These are phyloP conservation scores for Acromyrmex echinatior DNA, from an alignment of 1,140 invertebrate species.

Conservation along the genomic window DNA sequence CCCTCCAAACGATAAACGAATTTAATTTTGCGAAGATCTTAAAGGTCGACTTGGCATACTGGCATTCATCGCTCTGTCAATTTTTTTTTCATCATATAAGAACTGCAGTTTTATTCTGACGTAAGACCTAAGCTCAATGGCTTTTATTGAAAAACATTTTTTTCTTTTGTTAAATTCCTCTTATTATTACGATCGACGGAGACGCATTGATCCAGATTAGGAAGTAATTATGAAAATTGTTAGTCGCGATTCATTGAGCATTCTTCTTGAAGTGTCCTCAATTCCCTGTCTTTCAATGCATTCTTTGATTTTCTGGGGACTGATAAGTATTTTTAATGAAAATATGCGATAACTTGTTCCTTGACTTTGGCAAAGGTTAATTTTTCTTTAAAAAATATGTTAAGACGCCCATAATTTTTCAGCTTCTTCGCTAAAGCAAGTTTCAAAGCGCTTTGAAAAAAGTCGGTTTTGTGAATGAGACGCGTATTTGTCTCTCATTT, in stretches of 20 bases:
- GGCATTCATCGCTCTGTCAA: not conserved
- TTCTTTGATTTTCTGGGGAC: not conserved
- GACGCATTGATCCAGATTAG: constrained; percentile 15
- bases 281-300: not conserved
- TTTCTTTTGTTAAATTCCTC: not conserved
- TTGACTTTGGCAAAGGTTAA: not conserved
- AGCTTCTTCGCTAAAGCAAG: not conserved
- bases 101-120: not conserved
- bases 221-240: constrained; percentile 26
- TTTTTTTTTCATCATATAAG: not conserved
- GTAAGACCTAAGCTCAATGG: not conserved
- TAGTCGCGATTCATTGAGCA: not conserved
- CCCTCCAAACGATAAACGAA: not conserved
- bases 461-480: not conserved
- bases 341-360: not conserved
- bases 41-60: not conserved
- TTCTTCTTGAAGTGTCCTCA: not conserved
- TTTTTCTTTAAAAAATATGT: not conserved
- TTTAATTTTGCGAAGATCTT: constrained; percentile 3
- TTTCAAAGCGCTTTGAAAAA: constrained; percentile 15
- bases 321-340: not conserved
- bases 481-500: not conserved
- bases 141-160: not conserved
- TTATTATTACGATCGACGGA: not conserved
- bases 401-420: not conserved